Percentiles rank a stretch among this genome's conserved stretches.
phyloP scores from a whole-genome alignment of 37 sponge, comb jelly and placozoan species.

The Halisarca cf. caerulea region DNA sequence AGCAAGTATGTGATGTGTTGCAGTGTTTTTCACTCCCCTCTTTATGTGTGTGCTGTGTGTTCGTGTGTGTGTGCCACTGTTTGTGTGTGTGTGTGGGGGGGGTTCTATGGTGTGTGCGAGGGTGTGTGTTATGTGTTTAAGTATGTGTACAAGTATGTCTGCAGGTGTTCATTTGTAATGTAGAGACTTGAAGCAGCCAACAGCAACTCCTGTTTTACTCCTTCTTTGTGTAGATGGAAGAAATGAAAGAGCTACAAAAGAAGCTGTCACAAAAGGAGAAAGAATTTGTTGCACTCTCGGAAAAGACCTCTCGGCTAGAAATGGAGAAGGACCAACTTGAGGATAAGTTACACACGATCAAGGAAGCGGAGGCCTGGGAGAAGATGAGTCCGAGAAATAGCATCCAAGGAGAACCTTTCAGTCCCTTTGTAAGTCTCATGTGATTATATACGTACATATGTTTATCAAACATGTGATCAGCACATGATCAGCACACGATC shows the following conservation, averaged over 20 bases:
- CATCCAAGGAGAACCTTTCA: constrained; percentile 1
- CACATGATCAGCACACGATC: no score
- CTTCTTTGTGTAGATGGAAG: constrained; percentile 42
- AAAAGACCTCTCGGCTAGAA: not conserved
- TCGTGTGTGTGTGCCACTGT: no score
- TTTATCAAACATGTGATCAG: no score
- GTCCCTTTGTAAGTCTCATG: constrained; percentile 8
- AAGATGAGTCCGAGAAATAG: constrained; percentile 3
- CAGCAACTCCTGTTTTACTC: no score
- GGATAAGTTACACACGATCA: constrained; percentile 44
- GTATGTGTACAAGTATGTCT: no score
- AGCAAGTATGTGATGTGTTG: constrained; percentile 9
- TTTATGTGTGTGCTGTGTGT: no score
- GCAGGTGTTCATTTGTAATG: no score
- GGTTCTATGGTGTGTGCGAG: no score
- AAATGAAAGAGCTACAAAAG: constrained; percentile 34
- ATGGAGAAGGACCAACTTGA: constrained; percentile 55
- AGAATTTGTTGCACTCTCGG: constrained; percentile 19
- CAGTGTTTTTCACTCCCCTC: no score
- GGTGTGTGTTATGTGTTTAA: no score
- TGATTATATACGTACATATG: not conserved
- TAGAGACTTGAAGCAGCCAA: no score
- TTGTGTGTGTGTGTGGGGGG: no score
- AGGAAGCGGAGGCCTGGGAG: constrained; percentile 59
- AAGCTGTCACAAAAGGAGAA: constrained; percentile 32